phyloP scores from a whole-genome alignment of 2,888 invertebrate genomes.

The Troides oblongomaculatus region DNA sequence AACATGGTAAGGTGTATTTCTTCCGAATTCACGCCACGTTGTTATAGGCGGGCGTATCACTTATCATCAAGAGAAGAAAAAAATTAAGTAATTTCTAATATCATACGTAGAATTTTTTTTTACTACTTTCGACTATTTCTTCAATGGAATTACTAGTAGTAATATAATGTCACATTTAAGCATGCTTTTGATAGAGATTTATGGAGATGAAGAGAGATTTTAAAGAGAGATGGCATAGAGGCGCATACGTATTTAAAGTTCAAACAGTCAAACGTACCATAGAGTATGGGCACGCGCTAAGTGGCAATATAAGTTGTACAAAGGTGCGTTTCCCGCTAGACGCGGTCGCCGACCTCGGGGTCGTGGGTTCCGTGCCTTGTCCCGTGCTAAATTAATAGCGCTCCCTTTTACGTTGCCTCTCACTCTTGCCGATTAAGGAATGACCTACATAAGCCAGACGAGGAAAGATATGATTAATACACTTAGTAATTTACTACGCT shows the following conservation, averaged over 20 bases:
- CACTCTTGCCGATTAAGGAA: conserved; percentile 9
- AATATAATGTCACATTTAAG: too few species aligned
- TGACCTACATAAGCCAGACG: conserved; percentile 19
- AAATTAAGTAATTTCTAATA: too few species aligned
- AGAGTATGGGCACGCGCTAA: conserved; percentile 43
- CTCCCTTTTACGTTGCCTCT: conserved; percentile 21
- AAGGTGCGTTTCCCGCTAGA: conserved; percentile 47
- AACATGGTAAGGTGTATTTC: too few species aligned
- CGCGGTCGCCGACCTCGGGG: conserved; percentile 49
- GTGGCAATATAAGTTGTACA: conserved; percentile 34
- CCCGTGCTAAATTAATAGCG: conserved; percentile 41
- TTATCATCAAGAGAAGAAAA: too few species aligned
- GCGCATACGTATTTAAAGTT: conserved; percentile 10
- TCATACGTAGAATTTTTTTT: too few species aligned
- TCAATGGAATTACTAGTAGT: too few species aligned
- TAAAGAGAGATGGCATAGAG: background rate
- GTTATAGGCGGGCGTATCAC: too few species aligned
- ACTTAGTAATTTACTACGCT: background rate
- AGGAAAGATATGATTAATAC: conserved; percentile 10
- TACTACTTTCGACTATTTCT: too few species aligned
- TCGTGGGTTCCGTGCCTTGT: conserved; percentile 44
- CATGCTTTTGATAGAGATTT: too few species aligned
- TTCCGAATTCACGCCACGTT: too few species aligned
- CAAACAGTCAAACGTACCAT: conserved; percentile 27
- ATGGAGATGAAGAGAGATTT: too few species aligned